Conservation (phyloP, 1,140 invertebrate species). For the Orchesella cincta region DNA sequence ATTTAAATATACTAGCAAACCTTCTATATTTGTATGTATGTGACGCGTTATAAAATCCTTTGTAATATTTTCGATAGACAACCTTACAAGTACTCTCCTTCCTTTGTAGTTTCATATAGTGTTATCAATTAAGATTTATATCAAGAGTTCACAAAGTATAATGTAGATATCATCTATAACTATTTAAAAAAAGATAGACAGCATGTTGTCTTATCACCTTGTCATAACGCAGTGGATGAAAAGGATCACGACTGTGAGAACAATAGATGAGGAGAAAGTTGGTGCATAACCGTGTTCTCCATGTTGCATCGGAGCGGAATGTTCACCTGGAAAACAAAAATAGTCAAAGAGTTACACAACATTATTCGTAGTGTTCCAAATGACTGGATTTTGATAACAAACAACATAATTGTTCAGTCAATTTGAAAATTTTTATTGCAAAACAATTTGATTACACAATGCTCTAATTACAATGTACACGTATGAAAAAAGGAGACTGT, state of each 20-base stretch:
- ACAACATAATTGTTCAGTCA: no score
- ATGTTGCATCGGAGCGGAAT: slow-evolving; percentile 65
- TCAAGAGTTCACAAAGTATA: neutral
- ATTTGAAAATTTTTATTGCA: no score
- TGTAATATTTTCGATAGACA: neutral
- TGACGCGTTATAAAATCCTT: no score
- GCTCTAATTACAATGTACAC: no score
- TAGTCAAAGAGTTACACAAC: slow-evolving; percentile 16
- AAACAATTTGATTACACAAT: no score
- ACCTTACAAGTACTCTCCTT: neutral
- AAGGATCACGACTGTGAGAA: slow-evolving; percentile 20
- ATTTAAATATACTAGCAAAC: no score
- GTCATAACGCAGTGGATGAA: slow-evolving; percentile 25
- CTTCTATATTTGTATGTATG: no score
- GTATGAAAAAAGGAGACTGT: no score
- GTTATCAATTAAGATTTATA: neutral
- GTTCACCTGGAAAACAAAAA: slow-evolving; percentile 59
- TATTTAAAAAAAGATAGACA: slow-evolving; percentile 4
- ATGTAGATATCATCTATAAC: neutral
- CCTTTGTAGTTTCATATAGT: no score
- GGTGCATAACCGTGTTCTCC: slow-evolving; percentile 53
- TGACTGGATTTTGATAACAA: no score
- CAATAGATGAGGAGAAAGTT: slow-evolving; percentile 22
- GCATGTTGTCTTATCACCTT: slow-evolving; percentile 4
- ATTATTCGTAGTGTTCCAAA: no score